Base-by-base conservation (phyloP, 2,797 vertebrate species). In the Etheostoma perlongum region DNA sequence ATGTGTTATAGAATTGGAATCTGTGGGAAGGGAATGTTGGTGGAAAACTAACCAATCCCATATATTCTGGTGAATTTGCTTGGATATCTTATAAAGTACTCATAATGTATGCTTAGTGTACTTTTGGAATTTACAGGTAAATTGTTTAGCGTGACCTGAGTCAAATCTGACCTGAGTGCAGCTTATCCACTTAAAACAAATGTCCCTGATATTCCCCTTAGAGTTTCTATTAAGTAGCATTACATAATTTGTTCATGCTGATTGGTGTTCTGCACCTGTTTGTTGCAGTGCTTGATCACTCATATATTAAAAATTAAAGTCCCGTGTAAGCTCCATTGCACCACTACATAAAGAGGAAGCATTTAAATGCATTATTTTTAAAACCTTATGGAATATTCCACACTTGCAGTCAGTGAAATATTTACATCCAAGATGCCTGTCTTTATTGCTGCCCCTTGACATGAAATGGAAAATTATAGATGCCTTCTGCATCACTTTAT, bases 1-100 rank as follows among this genome's bases (percentile, higher is more conserved):
- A 46, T 78, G 77, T 53, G 67, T 78, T 74, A 51, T 11, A n/a
- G 72, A 57, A 52, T 47, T 75, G 70, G 63, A 84, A 81, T 82
- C 59, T 76, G 44, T 42, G 61, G 18, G 13, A 36, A 59, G 57
- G 72, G 47, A 75, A 78, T 4, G 9, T 51, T 11, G n/a, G 27
- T 8, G 52, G 67, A 25, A 53, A 44, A 52, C 9, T 7, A 19
- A 81, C 19, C 46, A 67, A 21, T 5, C 33, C 5, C 42, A 27
- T 48, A 42, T 60, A 27, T 46, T 71, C 40, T 27, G 2, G 30
- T 55, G 33, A n/a, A 16, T 33, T 15, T 52, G 3, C 12, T 49
- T n/a, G 10, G 18, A 30, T 25, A 48, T 58, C 48, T 19, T n/a
- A n/a, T 2, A 30, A 10, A 27, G 25, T 14, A 10, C 16, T 58